A percentile compares a stretch with the other conserved stretches of the same genome.
phyloP scores from a whole-genome alignment of 2,113 vertebrate species.

The Elaphurus davidianus region DNA sequence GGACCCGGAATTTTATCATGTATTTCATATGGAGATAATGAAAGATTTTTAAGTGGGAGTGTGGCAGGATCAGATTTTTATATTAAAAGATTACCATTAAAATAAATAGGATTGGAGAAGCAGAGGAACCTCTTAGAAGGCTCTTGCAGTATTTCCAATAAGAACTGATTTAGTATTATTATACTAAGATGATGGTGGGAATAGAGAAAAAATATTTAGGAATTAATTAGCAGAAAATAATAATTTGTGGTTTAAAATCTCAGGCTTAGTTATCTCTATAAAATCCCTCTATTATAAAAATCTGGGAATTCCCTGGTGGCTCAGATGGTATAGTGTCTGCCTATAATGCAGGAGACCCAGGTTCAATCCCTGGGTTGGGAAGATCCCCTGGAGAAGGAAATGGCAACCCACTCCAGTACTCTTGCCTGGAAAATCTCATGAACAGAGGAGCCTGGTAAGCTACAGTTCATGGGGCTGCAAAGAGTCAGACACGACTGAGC shows the following conservation, averaged over 20 bases:
- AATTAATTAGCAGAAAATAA: neutral
- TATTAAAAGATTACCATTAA: neutral
- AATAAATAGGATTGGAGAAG: neutral
- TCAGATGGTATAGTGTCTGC: neutral
- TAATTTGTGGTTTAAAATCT: conserved; percentile 1
- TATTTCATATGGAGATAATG: neutral
- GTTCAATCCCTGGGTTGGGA: neutral
- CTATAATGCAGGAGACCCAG: neutral
- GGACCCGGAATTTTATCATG: neutral
- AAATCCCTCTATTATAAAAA: conserved; percentile 13
- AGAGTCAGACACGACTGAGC: neutral
- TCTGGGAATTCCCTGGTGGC: neutral
- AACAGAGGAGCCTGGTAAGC: neutral
- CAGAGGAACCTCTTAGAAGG: neutral
- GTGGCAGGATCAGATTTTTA: neutral
- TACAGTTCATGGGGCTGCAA: neutral
- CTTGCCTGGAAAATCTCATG: neutral
- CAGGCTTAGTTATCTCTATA: conserved; percentile 5
- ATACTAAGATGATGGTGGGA: neutral
- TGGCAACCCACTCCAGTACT: neutral
- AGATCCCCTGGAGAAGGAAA: neutral
- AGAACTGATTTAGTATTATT: neutral
- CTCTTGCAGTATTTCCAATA: neutral
- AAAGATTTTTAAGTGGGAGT: neutral
- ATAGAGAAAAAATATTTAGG: neutral